Base-by-base conservation (phyloP, 2,113 vertebrate species). In the Gobiocypris rarus region DNA sequence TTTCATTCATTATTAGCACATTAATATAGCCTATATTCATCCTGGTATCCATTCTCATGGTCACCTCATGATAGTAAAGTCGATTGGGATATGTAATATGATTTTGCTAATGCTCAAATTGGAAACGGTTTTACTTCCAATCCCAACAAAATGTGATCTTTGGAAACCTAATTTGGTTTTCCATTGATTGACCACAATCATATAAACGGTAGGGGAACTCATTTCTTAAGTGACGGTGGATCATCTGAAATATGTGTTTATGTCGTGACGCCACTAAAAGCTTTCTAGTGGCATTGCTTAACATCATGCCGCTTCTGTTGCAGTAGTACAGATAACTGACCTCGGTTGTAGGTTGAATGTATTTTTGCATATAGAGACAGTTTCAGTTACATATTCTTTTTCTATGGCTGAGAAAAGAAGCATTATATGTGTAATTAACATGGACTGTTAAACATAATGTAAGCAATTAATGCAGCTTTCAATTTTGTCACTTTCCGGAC, bases 171-270 rank as follows among this genome's bases (percentile, higher is more conserved):
- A 67, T 67, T 81, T 81, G 26, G 17, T 22, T 81, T 61, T 78
- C 9, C 19, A 81, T 81, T 52, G 78, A 81, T 50, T 81, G 61
- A 81, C 78, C 61, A 34, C 78, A 81, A 34, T 67, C 78, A 67
- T 48, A 34, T 67, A 24, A 76, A 15, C 11, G 54, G 10, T 24
- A 41, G 19, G 9, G 19, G 77, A 80, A 13, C 77, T 80, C 15
- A 22, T 80, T 63, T 28, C 41, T 63, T 63, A 80, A 65, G 58
- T n/a, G 59, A 81, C 5, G 61, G 56, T 56, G 54, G 54, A 78
- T 78, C 75, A 78, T 61, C 50, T 78, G 22, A 78, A 61, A 78
- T 26, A n/a, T 41, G 34, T 67, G 26, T 63, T 61, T 61, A 24
- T 75, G 43, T 34, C 78, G 52, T 52, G 9, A 67, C 11, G 43